A percentile compares a stretch with the other conserved stretches of the same genome.
phyloP scores from a whole-genome alignment of 2,113 vertebrate genomes.

The Chelonoidis abingdonii region DNA sequence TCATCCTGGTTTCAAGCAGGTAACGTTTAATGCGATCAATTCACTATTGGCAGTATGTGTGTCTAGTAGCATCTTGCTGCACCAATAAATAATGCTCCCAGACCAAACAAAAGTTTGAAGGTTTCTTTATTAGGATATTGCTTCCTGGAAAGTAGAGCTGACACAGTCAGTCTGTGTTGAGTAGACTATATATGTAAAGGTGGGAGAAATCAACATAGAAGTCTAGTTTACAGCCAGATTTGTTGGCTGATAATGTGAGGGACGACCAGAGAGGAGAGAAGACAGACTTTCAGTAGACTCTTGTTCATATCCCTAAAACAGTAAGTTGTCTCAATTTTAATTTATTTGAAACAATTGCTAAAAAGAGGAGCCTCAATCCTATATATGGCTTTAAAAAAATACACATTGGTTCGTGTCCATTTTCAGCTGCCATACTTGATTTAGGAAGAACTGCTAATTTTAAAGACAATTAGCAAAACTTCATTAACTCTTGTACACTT shows the following conservation, averaged over 20 bases:
- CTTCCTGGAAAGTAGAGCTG: conserved; percentile 60
- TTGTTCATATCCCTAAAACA: conserved; percentile 69
- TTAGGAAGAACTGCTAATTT: conserved; percentile 63
- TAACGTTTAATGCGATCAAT: conserved; percentile 8
- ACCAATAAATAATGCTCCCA: conserved; percentile 67
- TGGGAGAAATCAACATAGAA: neutral
- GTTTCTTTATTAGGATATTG: conserved; percentile 69
- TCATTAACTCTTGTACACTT: conserved; percentile 76
- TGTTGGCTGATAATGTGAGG: conserved; percentile 71
- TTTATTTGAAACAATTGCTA: conserved; percentile 33
- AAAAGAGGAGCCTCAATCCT: conserved; percentile 41
- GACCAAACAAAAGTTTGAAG: conserved; percentile 47
- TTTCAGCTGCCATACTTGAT: conserved; percentile 67
- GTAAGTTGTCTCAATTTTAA: conserved; percentile 33
- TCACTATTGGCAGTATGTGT: conserved; percentile 51
- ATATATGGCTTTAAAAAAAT: conserved; percentile 38
- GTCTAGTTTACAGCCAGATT: conserved; percentile 72
- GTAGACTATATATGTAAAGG: conserved; percentile 58
- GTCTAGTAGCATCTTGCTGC: conserved; percentile 35
- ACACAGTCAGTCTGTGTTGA: conserved; percentile 31
- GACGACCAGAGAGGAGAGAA: conserved; percentile 69
- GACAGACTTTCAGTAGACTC: conserved; percentile 80
- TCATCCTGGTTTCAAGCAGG: conserved; percentile 59
- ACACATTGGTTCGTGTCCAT: conserved; percentile 46
- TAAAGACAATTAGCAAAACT: conserved; percentile 43